These are phyloP conservation scores for Anthophora plumipes DNA, from an alignment of 2,888 invertebrate species.

Conservation along the genomic window DNA sequence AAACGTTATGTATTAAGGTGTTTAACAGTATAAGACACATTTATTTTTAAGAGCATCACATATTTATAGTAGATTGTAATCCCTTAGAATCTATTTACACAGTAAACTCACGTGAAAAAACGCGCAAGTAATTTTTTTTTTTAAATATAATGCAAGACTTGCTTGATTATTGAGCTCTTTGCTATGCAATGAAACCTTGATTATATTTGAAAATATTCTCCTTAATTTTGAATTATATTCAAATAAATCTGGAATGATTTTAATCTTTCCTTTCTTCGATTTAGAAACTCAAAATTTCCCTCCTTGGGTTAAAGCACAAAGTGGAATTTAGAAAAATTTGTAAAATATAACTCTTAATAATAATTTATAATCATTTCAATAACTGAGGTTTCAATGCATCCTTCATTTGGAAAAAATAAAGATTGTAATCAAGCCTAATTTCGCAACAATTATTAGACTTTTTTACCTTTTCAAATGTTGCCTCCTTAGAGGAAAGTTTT, in stretches of 20 bases:
- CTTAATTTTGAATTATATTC: slow-evolving; percentile 4
- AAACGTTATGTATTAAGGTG: slow-evolving; percentile 38
- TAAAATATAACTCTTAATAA: not conserved
- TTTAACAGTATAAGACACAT: slow-evolving; percentile 82
- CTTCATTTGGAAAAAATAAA: slow-evolving; percentile 1
- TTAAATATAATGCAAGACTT: slow-evolving; percentile 43
- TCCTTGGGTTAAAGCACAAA: not conserved
- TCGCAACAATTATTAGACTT: slow-evolving; percentile 10
- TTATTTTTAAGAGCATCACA: slow-evolving; percentile 78
- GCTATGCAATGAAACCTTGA: slow-evolving; percentile 33
- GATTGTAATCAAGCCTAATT: slow-evolving; percentile 17
- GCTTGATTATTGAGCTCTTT: slow-evolving; percentile 43
- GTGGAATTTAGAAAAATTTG: not conserved
- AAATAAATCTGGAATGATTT: not conserved
- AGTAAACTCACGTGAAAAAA: slow-evolving; percentile 60
- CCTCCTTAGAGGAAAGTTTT: slow-evolving; percentile 14
- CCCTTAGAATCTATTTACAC: slow-evolving; percentile 62
- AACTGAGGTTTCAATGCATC: slow-evolving; percentile 31
- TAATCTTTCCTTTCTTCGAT: not conserved
- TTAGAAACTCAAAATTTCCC: not conserved
- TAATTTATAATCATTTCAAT: slow-evolving; percentile 1
- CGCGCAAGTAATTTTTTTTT: slow-evolving; percentile 22
- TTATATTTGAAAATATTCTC: slow-evolving; percentile 5
- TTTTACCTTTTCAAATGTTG: not conserved
- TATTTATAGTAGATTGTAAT: slow-evolving; percentile 60